Base-by-base conservation (phyloP, 35 echinoderm and acorn worm genomes). In the Apostichopus japonicus region DNA sequence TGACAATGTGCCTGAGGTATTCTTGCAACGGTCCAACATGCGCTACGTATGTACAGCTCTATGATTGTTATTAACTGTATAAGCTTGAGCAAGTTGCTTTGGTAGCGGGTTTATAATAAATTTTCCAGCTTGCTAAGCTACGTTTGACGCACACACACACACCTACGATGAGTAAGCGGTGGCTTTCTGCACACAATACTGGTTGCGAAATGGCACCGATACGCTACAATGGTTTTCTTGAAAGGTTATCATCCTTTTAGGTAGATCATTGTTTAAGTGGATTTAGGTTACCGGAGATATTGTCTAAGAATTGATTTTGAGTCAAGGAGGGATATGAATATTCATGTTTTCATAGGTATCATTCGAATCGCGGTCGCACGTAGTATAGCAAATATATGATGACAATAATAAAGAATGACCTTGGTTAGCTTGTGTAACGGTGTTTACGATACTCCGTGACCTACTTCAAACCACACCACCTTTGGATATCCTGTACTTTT, bases 341-440 rank as follows among this genome's bases (percentile, higher is more conserved):
- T 75, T 19, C 71, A 75, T 75, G 71, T 75, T 75, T 67, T 75
- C 21, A 21, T n/a, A 75, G 21, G 71, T 75, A 75, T 75, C 71
- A 24, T 75, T 19, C 6, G 14, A 75, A 75, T 21, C 71, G 71
- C 17, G 5, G 71, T 75, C 33, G 33, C 33, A 44, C 33, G 33
- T 44, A 44, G 4, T 44, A 44, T 44, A 44, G 2, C 2, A 1
- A 44, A 44, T 44, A 44, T 44, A n/a, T n/a, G 33, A 44, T 44
- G 33, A 44, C 33, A 44, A 44, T 44, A 44, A 44, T 44, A 44
- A 44, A 44, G 33, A 44, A 44, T 1, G 33, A 44, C 33, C 33
- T 44, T 44, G 33, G 33, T 44, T 44, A 44, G 33, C 33, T 44
- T 44, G 33, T 44, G 33, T 4, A 44, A 44, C 33, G 33, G 33